Conservation (phyloP, 2,113 vertebrate genomes). For the Pithys albifrons region DNA sequence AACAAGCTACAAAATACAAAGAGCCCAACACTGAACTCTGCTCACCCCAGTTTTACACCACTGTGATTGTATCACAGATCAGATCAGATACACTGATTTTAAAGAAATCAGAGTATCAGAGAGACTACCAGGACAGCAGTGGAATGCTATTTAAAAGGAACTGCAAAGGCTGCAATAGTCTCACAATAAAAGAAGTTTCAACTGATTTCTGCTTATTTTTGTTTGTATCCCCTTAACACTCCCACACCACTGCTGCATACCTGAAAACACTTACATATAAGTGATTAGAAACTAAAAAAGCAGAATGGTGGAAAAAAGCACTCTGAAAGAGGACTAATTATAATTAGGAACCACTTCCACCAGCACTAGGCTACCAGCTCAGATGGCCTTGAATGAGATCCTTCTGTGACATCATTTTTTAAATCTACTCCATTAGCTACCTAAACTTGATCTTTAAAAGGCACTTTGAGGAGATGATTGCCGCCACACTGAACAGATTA, state of each 20-base stretch:
- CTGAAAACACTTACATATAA: background rate
- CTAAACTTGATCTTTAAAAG: background rate
- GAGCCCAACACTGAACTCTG: background rate
- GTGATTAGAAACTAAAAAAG: background rate
- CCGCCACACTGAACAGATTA: rapidly evolving
- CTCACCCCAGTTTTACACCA: background rate
- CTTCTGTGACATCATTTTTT: background rate
- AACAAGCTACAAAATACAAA: background rate
- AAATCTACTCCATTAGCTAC: background rate
- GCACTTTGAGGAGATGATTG: background rate
- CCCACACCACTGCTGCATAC: background rate
- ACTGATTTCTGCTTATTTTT: background rate
- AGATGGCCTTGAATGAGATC: background rate
- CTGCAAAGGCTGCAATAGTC: background rate
- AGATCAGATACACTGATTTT: background rate
- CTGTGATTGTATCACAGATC: background rate
- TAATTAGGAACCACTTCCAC: background rate
- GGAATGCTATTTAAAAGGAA: background rate
- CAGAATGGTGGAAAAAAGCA: background rate
- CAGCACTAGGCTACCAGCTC: background rate
- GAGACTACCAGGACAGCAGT: background rate
- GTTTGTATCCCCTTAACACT: background rate
- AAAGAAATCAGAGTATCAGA: background rate
- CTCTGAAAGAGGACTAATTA: background rate
- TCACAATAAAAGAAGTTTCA: background rate